Percentiles rank a stretch among this genome's conserved stretches.
These are phyloP conservation scores for Apoderus coryli DNA, from an alignment of 2,888 invertebrate species.

Conservation along the genomic window DNA sequence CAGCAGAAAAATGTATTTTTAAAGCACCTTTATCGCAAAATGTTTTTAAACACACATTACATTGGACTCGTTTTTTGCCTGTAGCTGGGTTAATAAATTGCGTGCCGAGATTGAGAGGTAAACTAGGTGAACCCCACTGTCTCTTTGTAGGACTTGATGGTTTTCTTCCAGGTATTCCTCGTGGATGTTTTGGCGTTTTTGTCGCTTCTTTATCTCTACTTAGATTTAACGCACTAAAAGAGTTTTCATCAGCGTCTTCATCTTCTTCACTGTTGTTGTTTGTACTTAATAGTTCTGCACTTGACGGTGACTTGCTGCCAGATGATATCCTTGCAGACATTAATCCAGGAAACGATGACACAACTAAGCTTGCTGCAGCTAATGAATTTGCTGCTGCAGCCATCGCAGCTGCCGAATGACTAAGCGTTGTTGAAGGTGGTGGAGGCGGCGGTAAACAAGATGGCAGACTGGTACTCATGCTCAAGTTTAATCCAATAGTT, in stretches of 20 bases:
- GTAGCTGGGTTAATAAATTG: constrained; percentile 86
- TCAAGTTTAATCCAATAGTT: constrained; percentile 43
- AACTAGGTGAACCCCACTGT: constrained; percentile 60
- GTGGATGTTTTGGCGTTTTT: constrained; percentile 32
- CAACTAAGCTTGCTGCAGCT: constrained; percentile 44
- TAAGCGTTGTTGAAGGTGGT: constrained; percentile 44
- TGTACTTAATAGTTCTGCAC: constrained; percentile 29
- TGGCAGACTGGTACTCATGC: constrained; percentile 45
- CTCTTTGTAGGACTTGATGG: constrained; percentile 63
- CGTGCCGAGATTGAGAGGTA: constrained; percentile 72
- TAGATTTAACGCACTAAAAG: constrained; percentile 47
- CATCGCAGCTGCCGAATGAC: constrained; percentile 49
- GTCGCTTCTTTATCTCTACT: constrained; percentile 39
- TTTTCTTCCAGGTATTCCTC: constrained; percentile 41
- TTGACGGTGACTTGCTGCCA: constrained; percentile 37
- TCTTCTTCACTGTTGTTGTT: constrained; percentile 37
- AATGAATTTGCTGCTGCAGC: constrained; percentile 43
- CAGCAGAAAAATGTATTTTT: constrained; percentile 98
- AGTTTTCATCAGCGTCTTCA: constrained; percentile 44
- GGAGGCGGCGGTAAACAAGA: constrained; percentile 45
- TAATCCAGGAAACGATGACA: constrained; percentile 44
- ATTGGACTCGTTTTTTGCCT: constrained; percentile 93
- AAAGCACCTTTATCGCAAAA: constrained; percentile 99
- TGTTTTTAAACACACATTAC: constrained; percentile 95
- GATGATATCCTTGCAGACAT: constrained; percentile 38